Evolutionary conservation across 2,797 vertebrate species (phyloP).

Genomic region (Lacerta agilis): DNA sequence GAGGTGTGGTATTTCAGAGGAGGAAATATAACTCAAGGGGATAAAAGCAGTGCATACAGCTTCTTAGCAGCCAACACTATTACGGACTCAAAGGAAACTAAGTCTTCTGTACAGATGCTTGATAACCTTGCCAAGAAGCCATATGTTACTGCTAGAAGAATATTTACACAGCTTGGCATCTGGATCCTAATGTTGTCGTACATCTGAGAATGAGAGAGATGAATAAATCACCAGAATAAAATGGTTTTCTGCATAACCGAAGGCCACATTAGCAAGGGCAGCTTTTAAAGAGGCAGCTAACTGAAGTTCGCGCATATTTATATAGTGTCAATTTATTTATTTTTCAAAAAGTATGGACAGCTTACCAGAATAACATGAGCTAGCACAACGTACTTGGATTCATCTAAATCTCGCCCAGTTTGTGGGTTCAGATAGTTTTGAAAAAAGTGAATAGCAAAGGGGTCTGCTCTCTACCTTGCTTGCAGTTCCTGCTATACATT

Average conservation of each 20-base stretch:
- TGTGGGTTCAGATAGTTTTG: too few species aligned
- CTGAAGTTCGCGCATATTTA: background rate
- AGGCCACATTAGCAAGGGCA: background rate
- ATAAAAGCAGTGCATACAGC: conserved; percentile 46
- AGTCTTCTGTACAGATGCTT: conserved; percentile 57
- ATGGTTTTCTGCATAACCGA: conserved; percentile 14
- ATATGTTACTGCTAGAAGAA: conserved; percentile 55
- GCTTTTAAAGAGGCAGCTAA: conserved; percentile 13
- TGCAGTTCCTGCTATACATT: too few species aligned
- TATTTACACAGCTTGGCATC: conserved; percentile 50
- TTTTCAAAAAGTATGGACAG: background rate
- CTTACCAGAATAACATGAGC: too few species aligned
- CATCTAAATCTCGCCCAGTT: too few species aligned
- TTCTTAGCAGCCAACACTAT: conserved; percentile 56
- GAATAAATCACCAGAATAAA: conserved; percentile 33
- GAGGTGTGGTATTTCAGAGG: conserved; percentile 48
- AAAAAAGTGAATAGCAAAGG: too few species aligned
- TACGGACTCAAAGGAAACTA: conserved; percentile 55
- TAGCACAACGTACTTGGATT: too few species aligned
- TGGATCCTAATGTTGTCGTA: conserved; percentile 46
- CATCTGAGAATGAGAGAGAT: conserved; percentile 48
- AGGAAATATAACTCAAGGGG: conserved; percentile 21
- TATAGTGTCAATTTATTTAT: background rate
- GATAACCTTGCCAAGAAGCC: conserved; percentile 57
- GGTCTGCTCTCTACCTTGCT: too few species aligned